Base-by-base conservation (phyloP, 2,113 vertebrate species). In the Tupaia chinensis region DNA sequence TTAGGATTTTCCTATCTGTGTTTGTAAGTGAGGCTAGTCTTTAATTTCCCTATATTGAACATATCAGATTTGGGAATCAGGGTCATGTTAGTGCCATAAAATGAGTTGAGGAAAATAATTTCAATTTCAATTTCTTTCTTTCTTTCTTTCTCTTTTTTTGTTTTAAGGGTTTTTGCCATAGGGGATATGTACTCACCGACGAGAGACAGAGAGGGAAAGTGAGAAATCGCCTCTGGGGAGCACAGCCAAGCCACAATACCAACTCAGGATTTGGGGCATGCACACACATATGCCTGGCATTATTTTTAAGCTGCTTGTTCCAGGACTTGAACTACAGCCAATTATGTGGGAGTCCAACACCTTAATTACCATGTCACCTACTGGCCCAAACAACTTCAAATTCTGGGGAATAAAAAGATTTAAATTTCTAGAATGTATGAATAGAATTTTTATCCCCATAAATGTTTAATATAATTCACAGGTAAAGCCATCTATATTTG, bases 41-140 rank as follows among this genome's bases (percentile, higher is more conserved):
- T 92, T 82, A 89, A 69, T 74, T 95, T 77, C 92, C 23, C 29
- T 56, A 89, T 60, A 74, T 7, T 34, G 65, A 81, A 12, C 25
- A 76, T 82, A 32, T 87, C n/a, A 89, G 66, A 92, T 92, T 72
- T 95, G 56, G 93, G 65, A n/a, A 12, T 81, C 65, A 82, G 25
- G 53, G 61, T 92, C 70, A 56, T n/a, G 44, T 73, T 89, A 66
- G 56, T 32, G 70, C 13, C 29, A 72, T 61, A 80, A 92, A 83
- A 73, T 84, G 53, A 90, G 32, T 4, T 69, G 54, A 74, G 15
- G 19, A 91, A 20, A 7, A 60, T 87, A 83, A 89, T 32, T 82
- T 90, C 68, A 29, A 23, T 94, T 95, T 14, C 32, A 32, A 32
- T 32, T 32, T 32, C 32, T 32, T 32, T 44, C 44, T 44, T 44